phyloP scores from a whole-genome alignment of 2,113 vertebrate genomes.

The Lynx canadensis region DNA sequence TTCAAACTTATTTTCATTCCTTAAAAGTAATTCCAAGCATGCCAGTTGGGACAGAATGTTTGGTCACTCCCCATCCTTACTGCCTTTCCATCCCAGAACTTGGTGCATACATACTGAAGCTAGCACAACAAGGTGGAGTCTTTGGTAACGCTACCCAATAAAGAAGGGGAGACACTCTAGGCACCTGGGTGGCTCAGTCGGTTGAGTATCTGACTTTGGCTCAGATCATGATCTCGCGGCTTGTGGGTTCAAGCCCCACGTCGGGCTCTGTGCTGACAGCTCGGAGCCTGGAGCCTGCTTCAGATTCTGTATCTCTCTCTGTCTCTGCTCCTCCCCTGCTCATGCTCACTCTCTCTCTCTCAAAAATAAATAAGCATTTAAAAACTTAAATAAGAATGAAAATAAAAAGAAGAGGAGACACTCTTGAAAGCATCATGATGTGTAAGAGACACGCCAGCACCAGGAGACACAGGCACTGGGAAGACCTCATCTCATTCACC shows the following conservation, averaged over 20 bases:
- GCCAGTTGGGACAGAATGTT: neutral
- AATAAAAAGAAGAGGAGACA: neutral
- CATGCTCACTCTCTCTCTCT: no score
- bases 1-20: neutral
- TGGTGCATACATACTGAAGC: neutral
- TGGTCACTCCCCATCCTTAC: neutral
- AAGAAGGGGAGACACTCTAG: neutral
- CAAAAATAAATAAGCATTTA: no score
- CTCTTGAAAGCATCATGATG: neutral
- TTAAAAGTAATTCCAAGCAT: neutral
- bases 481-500: neutral
- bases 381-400: no score
- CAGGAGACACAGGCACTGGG: accelerated
- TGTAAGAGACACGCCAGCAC: neutral
- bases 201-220: no score
- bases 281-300: no score
- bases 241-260: no score
- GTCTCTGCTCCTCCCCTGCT: no score
- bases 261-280: no score
- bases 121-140: neutral
- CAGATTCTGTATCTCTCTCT: no score
- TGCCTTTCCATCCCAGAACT: neutral
- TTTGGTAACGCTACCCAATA: neutral
- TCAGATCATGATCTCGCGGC: no score
- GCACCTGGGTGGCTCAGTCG: no score